A percentile compares a stretch with the other conserved stretches of the same genome.
Conservation (phyloP, 1,140 invertebrate genomes). For the Lycorma delicatula region DNA sequence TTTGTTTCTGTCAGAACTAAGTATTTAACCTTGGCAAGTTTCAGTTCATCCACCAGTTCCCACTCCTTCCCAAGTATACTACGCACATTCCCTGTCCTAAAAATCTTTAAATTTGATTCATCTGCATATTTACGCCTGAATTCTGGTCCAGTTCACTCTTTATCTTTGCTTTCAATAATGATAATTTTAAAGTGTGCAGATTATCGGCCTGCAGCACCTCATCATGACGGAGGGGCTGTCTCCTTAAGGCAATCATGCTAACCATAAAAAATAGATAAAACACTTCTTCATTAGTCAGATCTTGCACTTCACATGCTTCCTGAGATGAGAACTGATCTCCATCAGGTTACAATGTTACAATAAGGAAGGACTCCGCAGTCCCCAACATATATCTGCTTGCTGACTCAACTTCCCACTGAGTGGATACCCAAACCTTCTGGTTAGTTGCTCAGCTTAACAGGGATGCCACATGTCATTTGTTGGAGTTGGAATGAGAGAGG, state of each 20-base stretch:
- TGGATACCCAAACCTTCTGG: too few species aligned
- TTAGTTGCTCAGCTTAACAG: too few species aligned
- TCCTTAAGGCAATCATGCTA: too few species aligned
- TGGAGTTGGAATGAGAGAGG: neutral
- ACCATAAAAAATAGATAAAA: too few species aligned
- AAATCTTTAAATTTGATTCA: constrained; percentile 3
- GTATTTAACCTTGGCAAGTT: constrained; percentile 4
- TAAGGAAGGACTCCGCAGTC: neutral
- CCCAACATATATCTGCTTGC: neutral
- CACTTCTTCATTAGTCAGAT: too few species aligned
- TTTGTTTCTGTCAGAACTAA: constrained; percentile 19
- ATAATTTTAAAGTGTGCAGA: too few species aligned
- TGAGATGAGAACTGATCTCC: too few species aligned
- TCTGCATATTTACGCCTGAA: too few species aligned
- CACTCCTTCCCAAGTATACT: constrained; percentile 17
- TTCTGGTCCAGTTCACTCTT: neutral
- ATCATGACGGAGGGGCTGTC: too few species aligned
- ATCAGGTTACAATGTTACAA: neutral
- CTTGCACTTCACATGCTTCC: too few species aligned
- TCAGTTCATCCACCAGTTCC: constrained; percentile 13
- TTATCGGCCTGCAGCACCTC: too few species aligned
- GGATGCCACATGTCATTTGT: too few species aligned
- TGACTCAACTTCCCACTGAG: neutral
- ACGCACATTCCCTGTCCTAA: constrained; percentile 16
- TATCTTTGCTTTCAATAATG: neutral